phyloP scores from a whole-genome alignment of 2,797 vertebrate species.

The Sebastes nivosus region DNA sequence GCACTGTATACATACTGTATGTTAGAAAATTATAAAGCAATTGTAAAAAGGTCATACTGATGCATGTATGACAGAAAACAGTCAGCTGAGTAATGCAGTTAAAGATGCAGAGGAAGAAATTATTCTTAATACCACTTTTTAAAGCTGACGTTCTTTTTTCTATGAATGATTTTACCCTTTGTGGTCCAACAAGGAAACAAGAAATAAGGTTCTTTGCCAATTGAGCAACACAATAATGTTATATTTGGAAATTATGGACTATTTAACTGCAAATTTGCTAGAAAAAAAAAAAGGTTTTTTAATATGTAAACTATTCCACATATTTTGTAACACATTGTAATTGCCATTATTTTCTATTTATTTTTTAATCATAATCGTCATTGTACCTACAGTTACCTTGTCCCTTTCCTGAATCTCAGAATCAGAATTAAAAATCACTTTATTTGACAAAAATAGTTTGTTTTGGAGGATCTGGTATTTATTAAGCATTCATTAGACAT shows the following conservation, averaged over 20 bases:
- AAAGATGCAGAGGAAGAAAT: conserved; percentile 24
- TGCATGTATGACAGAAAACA: conserved; percentile 32
- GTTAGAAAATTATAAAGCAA: conserved; percentile 72
- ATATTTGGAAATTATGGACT: conserved; percentile 63
- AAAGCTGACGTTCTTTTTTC: conserved; percentile 49
- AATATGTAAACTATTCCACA: conserved; percentile 82
- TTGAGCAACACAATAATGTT: conserved; percentile 47
- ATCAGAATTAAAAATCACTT: conserved; percentile 67
- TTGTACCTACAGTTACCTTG: conserved; percentile 74
- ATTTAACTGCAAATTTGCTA: conserved; percentile 69
- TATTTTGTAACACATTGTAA: conserved; percentile 85
- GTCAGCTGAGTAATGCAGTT: conserved; percentile 37
- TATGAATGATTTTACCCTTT: conserved; percentile 40
- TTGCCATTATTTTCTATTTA: conserved; percentile 80
- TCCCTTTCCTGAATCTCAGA: conserved; percentile 52
- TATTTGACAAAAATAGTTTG: conserved; percentile 48
- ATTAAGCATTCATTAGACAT: not conserved
- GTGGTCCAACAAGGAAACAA: conserved; percentile 31
- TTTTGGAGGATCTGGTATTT: not conserved
- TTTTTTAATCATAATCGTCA: conserved; percentile 75
- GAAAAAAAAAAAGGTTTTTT: conserved; percentile 56
- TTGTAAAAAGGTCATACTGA: conserved; percentile 60
- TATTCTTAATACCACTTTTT: conserved; percentile 57
- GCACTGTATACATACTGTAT: conserved; percentile 73
- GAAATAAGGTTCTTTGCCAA: conserved; percentile 22